These are phyloP conservation scores for Flabesymbios commensalis DNA, from an alignment of 2,888 invertebrate species.

Conservation along the genomic window DNA sequence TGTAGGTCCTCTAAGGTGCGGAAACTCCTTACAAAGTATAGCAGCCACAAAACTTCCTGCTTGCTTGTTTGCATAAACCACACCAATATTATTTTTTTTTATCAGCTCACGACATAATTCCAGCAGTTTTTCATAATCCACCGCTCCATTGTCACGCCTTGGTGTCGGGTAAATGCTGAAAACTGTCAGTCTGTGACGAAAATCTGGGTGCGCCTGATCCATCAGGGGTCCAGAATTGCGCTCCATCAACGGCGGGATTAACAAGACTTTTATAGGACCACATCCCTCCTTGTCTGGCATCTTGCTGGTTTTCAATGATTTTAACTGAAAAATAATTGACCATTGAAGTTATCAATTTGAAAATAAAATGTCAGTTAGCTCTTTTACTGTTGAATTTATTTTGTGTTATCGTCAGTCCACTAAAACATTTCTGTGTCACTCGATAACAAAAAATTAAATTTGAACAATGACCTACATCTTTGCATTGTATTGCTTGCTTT, in stretches of 20 bases:
- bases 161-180: constrained; percentile 16
- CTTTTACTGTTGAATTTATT: too few species aligned
- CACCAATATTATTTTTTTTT: constrained; percentile 2
- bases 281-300: constrained; percentile 9
- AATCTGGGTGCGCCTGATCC: neutral
- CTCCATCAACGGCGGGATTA: constrained; percentile 19
- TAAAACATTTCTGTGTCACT: too few species aligned
- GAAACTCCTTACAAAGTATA: constrained; percentile 13
- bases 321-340: too few species aligned
- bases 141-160: constrained; percentile 7
- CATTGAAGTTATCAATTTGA: too few species aligned
- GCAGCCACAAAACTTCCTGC: constrained; percentile 6
- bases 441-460: too few species aligned
- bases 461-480: too few species aligned
- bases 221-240: constrained; percentile 11
- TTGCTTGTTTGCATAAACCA: constrained; percentile 15
- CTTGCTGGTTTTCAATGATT: too few species aligned
- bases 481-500: too few species aligned
- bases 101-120: constrained; percentile 7
- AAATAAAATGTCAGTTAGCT: too few species aligned
- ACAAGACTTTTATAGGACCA: constrained; percentile 9
- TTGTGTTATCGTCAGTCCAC: too few species aligned
- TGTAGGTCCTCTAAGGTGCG: constrained; percentile 12
- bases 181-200: constrained; percentile 7
- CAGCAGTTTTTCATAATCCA: constrained; percentile 12